Evolutionary conservation across 2,113 vertebrate genomes (phyloP), one percentile per base, ranked within the genome.

Genomic region (Anser brachyrhynchus): DNA sequence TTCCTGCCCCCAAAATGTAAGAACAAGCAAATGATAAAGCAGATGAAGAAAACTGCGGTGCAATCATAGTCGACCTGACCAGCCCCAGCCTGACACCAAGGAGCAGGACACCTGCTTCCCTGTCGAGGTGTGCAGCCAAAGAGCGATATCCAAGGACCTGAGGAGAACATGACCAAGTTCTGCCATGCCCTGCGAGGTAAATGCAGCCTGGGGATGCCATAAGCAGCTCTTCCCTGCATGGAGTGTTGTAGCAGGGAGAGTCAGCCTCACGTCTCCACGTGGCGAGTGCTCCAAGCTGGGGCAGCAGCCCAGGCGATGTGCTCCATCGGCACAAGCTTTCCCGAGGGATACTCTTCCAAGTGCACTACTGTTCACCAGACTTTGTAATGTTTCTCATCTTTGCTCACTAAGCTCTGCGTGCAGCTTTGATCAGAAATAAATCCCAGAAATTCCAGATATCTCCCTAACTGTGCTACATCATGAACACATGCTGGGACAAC

Each of bases 341-440:
- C 72, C 0, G 0, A 28, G 65, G 51, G 31, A 86, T 43, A 6
- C 25, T 55, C 72, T 70, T 29, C 76, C 4, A 16, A 78, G 59
- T 0, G 0, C 0, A 7, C 52, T 44, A 5, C 54, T 94, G 76
- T 55, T 95, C 75, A 91, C 14, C n/a, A 73, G 46, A 83, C 58
- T 90, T 55, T 35, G 72, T 22, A 29, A 46, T 44, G 54, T 79
- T 88, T 70, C 37, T 87, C 59, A 51, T 69, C 67, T 71, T 73
- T 70, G 31, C 59, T 93, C 65, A 31, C 41, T 71, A 77, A 86
- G 26, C 51, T 87, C 72, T 82, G 52, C 2, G 2, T 46, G 55
- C 14, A 71, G 75, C 82, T 96, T 94, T 93, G 84, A 94, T 93
- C 66, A 80, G 79, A 95, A 97, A 94, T 89, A 94, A 95, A 90